These are phyloP conservation scores for Cephalopachus bancanus DNA, from an alignment of 2,797 vertebrate genomes.

Conservation along the genomic window DNA sequence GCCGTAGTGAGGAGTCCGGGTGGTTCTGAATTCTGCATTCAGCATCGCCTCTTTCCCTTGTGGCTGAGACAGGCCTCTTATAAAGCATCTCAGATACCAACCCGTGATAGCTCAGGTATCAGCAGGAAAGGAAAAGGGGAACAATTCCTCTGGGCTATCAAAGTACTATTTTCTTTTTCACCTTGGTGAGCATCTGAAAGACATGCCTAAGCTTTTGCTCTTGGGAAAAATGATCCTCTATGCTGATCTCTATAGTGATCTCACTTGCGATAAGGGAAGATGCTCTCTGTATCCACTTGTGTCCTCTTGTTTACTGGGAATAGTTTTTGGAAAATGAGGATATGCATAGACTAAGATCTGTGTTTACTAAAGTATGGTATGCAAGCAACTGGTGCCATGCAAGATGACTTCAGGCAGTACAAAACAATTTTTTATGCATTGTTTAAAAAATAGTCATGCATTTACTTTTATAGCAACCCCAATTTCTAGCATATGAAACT, in stretches of 20 bases:
- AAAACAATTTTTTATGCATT: not conserved
- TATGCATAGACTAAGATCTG: not conserved
- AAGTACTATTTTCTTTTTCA: slow-evolving; percentile 75
- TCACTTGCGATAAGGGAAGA: slow-evolving; percentile 51
- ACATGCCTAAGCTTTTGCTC: slow-evolving; percentile 63
- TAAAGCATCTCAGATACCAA: slow-evolving; percentile 74
- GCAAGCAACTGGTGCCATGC: not conserved
- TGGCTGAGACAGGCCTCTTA: slow-evolving; percentile 49
- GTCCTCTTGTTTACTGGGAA: slow-evolving; percentile 15
- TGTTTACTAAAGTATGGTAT: not conserved
- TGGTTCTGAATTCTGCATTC: slow-evolving; percentile 48
- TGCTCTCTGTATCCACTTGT: not conserved
- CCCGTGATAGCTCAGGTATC: slow-evolving; percentile 60
- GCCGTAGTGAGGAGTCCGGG: not conserved
- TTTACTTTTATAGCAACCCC: slow-evolving; percentile 43
- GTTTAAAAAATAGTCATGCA: slow-evolving; percentile 3
- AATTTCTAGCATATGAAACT: slow-evolving; percentile 12
- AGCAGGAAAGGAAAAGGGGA: slow-evolving; percentile 62
- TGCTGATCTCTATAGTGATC: slow-evolving; percentile 54
- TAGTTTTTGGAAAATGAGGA: not conserved
- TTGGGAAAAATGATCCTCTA: slow-evolving; percentile 69
- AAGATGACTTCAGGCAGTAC: not conserved
- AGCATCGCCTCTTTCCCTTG: not conserved
- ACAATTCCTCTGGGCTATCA: slow-evolving; percentile 72
- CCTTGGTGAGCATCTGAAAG: slow-evolving; percentile 79